Percentiles rank a stretch among this genome's conserved stretches.
Conservation (phyloP, 2,888 invertebrate species). For the Alloscopus bannaensis region DNA sequence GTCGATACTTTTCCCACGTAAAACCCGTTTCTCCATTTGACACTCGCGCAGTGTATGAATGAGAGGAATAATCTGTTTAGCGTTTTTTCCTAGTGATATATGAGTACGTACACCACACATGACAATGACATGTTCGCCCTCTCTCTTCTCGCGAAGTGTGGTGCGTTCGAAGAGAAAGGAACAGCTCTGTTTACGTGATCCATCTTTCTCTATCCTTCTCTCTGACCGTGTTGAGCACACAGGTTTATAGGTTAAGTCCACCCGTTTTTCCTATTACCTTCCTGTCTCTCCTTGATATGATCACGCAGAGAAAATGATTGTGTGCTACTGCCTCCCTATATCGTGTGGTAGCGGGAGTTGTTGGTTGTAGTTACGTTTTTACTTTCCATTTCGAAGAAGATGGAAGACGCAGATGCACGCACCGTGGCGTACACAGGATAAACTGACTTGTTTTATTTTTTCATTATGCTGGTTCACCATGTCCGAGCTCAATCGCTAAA, state of each 20-base stretch:
- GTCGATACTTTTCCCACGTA: too few species aligned
- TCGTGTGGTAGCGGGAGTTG: too few species aligned
- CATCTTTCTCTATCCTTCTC: conserved; percentile 11
- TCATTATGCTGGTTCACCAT: conserved; percentile 26
- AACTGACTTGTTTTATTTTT: conserved; percentile 4
- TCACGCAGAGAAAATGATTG: too few species aligned
- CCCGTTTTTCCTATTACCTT: background rate
- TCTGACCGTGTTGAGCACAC: background rate
- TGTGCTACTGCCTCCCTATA: too few species aligned
- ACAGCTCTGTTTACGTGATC: conserved; percentile 8
- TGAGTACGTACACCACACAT: background rate
- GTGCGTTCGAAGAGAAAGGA: background rate
- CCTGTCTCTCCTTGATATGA: background rate
- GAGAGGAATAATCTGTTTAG: background rate
- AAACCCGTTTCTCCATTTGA: background rate
- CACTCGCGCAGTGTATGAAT: too few species aligned
- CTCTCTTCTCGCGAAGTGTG: too few species aligned
- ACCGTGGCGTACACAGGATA: background rate
- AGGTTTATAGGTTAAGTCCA: conserved; percentile 21
- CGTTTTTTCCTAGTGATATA: background rate
- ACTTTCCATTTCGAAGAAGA: conserved; percentile 16
- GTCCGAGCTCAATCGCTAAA: conserved; percentile 20
- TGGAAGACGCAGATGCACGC: conserved; percentile 36
- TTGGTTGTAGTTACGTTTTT: too few species aligned
- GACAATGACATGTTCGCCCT: too few species aligned